Percentiles rank a stretch among this genome's conserved stretches.
Evolutionary conservation across 1,140 invertebrate species (phyloP).

Genomic region (Euura lappo): DNA sequence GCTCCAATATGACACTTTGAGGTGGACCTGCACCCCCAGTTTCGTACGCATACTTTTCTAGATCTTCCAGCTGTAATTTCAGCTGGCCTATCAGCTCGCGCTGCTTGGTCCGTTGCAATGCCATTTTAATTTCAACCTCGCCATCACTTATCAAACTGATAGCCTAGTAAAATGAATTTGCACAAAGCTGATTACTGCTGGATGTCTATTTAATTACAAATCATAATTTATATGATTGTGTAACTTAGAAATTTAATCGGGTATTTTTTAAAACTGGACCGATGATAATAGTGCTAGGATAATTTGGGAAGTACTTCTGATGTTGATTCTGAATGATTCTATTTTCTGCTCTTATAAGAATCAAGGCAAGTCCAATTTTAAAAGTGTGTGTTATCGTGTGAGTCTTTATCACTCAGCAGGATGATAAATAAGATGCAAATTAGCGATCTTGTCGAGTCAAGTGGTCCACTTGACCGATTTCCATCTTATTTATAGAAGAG

Average conservation of each 20-base stretch:
- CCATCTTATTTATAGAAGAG: neutral
- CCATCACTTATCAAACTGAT: slow-evolving; percentile 33
- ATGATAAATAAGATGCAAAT: too few species aligned
- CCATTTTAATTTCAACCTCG: slow-evolving; percentile 69
- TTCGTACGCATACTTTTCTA: slow-evolving; percentile 94
- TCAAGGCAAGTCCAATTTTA: too few species aligned
- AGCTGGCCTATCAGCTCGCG: slow-evolving; percentile 88
- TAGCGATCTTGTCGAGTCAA: too few species aligned
- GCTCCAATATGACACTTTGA: slow-evolving; percentile 81
- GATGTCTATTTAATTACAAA: too few species aligned
- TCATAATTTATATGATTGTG: too few species aligned
- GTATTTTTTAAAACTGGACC: neutral
- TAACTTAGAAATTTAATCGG: too few species aligned
- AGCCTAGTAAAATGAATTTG: neutral
- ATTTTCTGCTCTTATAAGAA: too few species aligned
- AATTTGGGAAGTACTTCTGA: neutral
- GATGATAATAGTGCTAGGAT: neutral
- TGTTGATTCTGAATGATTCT: too few species aligned
- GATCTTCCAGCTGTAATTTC: slow-evolving; percentile 90
- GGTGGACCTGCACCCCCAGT: slow-evolving; percentile 82
- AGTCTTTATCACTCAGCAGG: too few species aligned
- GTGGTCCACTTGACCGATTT: too few species aligned
- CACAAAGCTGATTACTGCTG: too few species aligned
- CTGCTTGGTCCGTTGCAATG: slow-evolving; percentile 73
- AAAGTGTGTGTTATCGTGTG: too few species aligned